Base-by-base conservation (phyloP, 2,888 invertebrate species). In the Brachycybe producta region DNA sequence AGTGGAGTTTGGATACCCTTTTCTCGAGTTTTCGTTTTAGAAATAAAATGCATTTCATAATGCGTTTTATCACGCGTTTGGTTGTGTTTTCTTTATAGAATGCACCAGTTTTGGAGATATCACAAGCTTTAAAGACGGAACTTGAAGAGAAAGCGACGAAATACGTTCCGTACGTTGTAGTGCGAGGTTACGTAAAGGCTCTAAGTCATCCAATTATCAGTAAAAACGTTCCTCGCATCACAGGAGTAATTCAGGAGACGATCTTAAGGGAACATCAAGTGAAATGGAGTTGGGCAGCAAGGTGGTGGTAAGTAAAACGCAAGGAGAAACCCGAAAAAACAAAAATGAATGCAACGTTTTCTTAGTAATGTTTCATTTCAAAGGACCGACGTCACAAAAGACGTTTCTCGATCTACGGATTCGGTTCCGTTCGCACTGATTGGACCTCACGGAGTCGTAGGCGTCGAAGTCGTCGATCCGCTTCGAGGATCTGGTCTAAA, bases 201-300 rank as follows among this genome's bases (percentile, higher is more conserved):
- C 69, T 86, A 3, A 83, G 84, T 5, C 76, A 75, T 56, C 80
- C 85, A 2, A 77, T 87, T 54, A 74, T 73, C 49, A 84, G 85
- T 66, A 75, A 77, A 58, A 78, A 82, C 65, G 79, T 82, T 61
- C 76, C 78, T 49, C 73, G 76, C 48, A 75, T 84, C 2, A 77
- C 78, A 21, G 86, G 86, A 36, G 86, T 86, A 5, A 70, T 87
- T 38, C 85, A 86, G 63, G 77, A 82, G 57, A 72, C 86, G 46
- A 80, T 52, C 32, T 32, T 47, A 8, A 45, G 38, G 8, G 52
- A 52, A 8, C 52, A 52, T 32, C 30, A 52, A 38, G 36, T 52
- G 17, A 45, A 52, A 30, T 52, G 52, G 52, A 52, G 41, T 32
- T 52, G 47, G 47, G 52, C 47, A 17, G 41, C 35, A 13, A 35